Evolutionary conservation across 2,797 vertebrate genomes (phyloP).

Genomic region (Pelodytes ibericus): DNA sequence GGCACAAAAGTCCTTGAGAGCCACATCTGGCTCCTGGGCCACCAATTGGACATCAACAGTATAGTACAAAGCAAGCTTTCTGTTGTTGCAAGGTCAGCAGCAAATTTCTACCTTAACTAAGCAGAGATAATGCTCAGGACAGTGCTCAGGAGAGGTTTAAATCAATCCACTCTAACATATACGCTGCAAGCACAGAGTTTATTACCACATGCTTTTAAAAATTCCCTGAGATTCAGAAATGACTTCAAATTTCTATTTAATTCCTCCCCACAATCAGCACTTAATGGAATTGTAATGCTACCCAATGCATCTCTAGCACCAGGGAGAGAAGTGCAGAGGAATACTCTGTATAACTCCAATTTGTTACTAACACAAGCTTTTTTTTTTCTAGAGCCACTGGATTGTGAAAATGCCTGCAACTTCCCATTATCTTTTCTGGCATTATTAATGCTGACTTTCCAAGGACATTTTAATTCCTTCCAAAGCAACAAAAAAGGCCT

Average conservation of each 20-base stretch:
- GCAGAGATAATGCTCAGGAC: not conserved
- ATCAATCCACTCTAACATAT: not conserved
- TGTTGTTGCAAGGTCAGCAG: not conserved
- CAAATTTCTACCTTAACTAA: not conserved
- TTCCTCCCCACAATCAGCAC: conserved; percentile 35
- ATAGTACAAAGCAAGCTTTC: not conserved
- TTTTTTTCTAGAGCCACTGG: conserved; percentile 6
- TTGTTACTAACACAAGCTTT: conserved; percentile 22
- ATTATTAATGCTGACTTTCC: conserved; percentile 49
- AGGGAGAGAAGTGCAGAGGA: conserved; percentile 13
- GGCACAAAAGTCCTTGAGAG: too few species aligned
- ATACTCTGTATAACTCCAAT: conserved; percentile 26
- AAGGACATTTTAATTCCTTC: conserved; percentile 31
- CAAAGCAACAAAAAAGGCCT: conserved; percentile 4
- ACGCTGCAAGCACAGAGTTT: not conserved
- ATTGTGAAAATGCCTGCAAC: conserved; percentile 27
- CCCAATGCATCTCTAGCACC: conserved; percentile 34
- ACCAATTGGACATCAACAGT: too few species aligned
- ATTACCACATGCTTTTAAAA: conserved; percentile 22
- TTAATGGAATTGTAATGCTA: conserved; percentile 45
- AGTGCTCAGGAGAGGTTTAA: not conserved
- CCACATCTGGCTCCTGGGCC: too few species aligned
- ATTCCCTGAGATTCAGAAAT: conserved; percentile 35
- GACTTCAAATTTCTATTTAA: conserved; percentile 37
- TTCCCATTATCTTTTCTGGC: conserved; percentile 19